Percentiles rank a stretch among this genome's conserved stretches.
phyloP scores from a whole-genome alignment of 2,888 invertebrate species.

The Conchocele bisecta region DNA sequence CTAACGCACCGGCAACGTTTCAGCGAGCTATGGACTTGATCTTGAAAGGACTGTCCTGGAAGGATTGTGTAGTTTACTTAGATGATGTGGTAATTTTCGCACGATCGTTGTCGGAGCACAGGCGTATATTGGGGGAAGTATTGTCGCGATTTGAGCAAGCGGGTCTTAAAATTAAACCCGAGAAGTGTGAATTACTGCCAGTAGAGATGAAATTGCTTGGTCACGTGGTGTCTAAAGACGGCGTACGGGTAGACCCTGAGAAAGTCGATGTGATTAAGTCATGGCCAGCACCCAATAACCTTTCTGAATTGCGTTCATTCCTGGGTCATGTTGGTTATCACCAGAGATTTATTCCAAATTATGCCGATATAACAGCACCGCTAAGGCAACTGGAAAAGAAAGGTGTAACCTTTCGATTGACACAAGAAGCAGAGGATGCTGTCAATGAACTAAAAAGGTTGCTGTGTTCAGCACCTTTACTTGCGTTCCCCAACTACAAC shows the following conservation, averaged over 20 bases:
- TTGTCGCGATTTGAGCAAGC: slow-evolving; percentile 2
- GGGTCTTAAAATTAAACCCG: slow-evolving; percentile 23
- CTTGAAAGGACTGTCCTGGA: slow-evolving; percentile 8
- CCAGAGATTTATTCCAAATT: not conserved
- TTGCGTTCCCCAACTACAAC: slow-evolving; percentile 8
- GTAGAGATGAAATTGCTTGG: slow-evolving; percentile 3
- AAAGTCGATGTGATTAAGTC: slow-evolving; percentile 7
- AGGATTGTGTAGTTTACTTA: slow-evolving; percentile 3
- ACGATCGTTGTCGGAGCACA: slow-evolving; percentile 5
- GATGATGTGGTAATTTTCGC: slow-evolving; percentile 26
- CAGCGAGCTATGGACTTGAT: slow-evolving; percentile 22
- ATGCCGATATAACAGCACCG: not conserved
- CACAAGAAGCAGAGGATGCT: not conserved
- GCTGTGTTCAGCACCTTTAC: not conserved
- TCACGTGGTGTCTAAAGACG: slow-evolving; percentile 7
- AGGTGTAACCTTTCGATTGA: not conserved
- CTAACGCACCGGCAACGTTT: slow-evolving; percentile 12
- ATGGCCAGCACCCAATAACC: slow-evolving; percentile 9
- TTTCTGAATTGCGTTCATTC: slow-evolving; percentile 7
- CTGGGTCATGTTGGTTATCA: slow-evolving; percentile 15
- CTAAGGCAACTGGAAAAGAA: not conserved
- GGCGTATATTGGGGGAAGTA: not conserved
- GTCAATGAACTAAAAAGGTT: not conserved
- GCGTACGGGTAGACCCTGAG: slow-evolving; percentile 1
- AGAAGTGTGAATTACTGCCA: slow-evolving; percentile 19